Conservation (phyloP, 2,113 vertebrate species). For the Octodon degus region DNA sequence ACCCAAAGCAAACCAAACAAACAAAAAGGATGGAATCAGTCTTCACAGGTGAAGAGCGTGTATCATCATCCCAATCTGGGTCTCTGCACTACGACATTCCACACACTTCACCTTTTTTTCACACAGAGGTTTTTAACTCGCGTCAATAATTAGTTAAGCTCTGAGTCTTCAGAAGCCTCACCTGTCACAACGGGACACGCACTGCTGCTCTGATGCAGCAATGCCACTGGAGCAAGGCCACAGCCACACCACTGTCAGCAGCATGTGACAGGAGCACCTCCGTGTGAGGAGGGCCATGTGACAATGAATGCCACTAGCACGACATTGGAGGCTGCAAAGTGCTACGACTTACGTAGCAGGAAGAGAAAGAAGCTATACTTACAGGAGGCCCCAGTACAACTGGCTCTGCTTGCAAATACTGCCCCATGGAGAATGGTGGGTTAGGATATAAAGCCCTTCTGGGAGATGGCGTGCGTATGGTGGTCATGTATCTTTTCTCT, state of each 20-base stretch:
- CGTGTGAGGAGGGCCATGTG: not conserved
- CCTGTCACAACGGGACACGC: not conserved
- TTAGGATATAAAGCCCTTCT: constrained; percentile 93
- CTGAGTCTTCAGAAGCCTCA: not conserved
- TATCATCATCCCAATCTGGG: not conserved
- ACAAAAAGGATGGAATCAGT: not conserved
- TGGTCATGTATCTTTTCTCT: constrained; percentile 90
- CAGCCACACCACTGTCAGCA: not conserved
- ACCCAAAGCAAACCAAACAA: no score
- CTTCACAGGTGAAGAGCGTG: not conserved
- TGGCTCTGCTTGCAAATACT: constrained; percentile 91
- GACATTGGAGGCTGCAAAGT: not conserved
- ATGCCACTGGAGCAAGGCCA: not conserved
- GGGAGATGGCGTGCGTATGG: constrained; percentile 92
- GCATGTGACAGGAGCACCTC: not conserved
- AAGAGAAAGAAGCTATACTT: constrained; percentile 80
- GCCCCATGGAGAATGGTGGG: constrained; percentile 89
- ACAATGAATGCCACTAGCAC: not conserved
- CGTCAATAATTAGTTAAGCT: not conserved
- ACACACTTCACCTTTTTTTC: not conserved
- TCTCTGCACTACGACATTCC: not conserved
- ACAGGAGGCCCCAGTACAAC: constrained; percentile 88
- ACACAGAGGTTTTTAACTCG: not conserved
- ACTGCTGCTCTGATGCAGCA: not conserved
- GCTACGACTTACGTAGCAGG: not conserved